Conservation (phyloP, 1,140 invertebrate species). For the Megathymus violae region DNA sequence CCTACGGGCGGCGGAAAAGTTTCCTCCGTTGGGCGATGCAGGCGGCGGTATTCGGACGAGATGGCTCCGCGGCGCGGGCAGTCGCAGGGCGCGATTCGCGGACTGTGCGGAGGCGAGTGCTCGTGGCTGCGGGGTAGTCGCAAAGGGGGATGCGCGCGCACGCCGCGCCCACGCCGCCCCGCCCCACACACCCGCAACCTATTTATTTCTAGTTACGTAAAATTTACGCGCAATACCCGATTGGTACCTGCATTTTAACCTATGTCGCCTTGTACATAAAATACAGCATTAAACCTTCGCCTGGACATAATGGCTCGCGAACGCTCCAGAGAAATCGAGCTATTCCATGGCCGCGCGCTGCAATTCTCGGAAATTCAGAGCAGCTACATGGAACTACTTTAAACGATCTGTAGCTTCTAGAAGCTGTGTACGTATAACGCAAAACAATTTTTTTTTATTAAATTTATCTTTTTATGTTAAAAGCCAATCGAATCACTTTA, state of each 20-base stretch:
- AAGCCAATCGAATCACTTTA: slow-evolving; percentile 69
- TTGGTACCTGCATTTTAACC: slow-evolving; percentile 75
- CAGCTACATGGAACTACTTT: too few species aligned
- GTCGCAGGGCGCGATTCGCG: slow-evolving; percentile 67
- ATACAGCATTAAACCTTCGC: neutral
- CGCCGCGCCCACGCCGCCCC: slow-evolving; percentile 74
- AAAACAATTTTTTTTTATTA: too few species aligned
- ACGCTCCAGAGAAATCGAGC: too few species aligned
- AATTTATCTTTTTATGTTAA: slow-evolving; percentile 57
- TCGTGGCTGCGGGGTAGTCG: slow-evolving; percentile 48
- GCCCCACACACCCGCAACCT: slow-evolving; percentile 82
- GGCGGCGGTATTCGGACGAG: slow-evolving; percentile 50
- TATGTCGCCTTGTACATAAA: slow-evolving; percentile 56
- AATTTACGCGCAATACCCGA: slow-evolving; percentile 82
- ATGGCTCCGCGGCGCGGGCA: slow-evolving; percentile 57
- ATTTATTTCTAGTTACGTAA: slow-evolving; percentile 84
- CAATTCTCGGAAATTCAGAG: too few species aligned
- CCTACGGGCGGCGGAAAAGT: slow-evolving; percentile 60
- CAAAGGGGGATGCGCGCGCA: slow-evolving; percentile 63
- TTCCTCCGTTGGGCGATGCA: slow-evolving; percentile 51
- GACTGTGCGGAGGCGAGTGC: slow-evolving; percentile 61
- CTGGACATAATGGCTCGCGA: neutral
- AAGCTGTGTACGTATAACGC: too few species aligned
- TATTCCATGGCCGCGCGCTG: too few species aligned
- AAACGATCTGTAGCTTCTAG: too few species aligned